phyloP scores from a whole-genome alignment of 2,888 invertebrate genomes.

The Nebria brevicollis region DNA sequence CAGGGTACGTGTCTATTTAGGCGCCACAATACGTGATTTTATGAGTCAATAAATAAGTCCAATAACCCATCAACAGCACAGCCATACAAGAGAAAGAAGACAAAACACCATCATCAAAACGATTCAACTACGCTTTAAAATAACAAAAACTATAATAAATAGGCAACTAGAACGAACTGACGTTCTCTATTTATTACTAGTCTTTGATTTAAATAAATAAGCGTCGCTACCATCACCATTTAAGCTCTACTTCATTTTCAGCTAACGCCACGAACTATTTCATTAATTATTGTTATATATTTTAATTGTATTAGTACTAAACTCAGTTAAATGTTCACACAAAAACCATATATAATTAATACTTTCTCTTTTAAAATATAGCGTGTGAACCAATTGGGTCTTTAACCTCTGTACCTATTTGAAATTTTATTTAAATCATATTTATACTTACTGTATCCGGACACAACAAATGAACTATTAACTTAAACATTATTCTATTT shows the following conservation, averaged over 20 bases:
- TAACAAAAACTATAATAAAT: not conserved
- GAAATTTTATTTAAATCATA: not conserved
- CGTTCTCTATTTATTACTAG: not conserved
- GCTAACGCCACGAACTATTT: not conserved
- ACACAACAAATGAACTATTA: not conserved
- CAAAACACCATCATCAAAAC: constrained; percentile 10
- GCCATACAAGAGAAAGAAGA: constrained; percentile 49
- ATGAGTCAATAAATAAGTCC: constrained; percentile 10
- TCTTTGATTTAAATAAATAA: not conserved
- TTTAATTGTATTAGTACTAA: not conserved
- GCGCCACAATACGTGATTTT: not conserved
- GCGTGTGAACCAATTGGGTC: not conserved
- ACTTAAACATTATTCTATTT: not conserved
- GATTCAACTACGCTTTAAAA: not conserved
- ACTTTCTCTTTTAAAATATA: not conserved
- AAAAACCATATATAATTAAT: not conserved
- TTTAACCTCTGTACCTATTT: not conserved
- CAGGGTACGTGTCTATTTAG: constrained; percentile 67
- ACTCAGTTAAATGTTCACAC: not conserved
- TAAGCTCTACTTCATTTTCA: not conserved
- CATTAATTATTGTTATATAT: not conserved
- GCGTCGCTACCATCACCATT: not conserved
- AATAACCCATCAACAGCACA: constrained; percentile 55
- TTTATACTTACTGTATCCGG: not conserved
- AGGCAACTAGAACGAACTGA: not conserved